Conservation (phyloP, 2,888 invertebrate species). For the Eupsilia transversa region DNA sequence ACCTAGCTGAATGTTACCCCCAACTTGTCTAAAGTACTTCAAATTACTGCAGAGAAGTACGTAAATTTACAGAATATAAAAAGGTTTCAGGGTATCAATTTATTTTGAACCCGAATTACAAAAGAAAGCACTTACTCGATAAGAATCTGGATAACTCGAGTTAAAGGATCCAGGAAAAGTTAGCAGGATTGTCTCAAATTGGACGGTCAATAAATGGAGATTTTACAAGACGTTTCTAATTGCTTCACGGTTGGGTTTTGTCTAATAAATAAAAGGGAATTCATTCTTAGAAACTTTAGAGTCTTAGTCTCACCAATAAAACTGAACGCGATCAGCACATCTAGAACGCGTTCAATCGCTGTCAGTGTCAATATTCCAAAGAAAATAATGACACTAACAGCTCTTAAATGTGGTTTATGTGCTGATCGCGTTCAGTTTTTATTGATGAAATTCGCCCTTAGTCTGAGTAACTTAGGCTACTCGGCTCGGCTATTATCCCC, state of each 20-base stretch:
- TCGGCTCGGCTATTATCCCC: background rate
- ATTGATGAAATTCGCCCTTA: no score
- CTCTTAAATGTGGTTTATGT: no score
- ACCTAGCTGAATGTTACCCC: background rate
- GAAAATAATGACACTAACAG: no score
- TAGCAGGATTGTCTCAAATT: slow-evolving; percentile 49
- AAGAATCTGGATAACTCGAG: slow-evolving; percentile 45
- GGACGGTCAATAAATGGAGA: slow-evolving; percentile 38
- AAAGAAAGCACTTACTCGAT: slow-evolving; percentile 59
- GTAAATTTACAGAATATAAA: slow-evolving; percentile 40
- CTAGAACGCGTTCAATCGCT: no score
- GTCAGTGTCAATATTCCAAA: no score
- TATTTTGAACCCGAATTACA: slow-evolving; percentile 48
- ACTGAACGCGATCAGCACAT: no score
- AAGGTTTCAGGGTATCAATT: slow-evolving; percentile 47
- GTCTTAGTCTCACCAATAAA: no score
- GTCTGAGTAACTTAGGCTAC: no score
- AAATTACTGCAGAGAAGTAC: slow-evolving; percentile 27
- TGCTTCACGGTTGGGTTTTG: slow-evolving; percentile 6
- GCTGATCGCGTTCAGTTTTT: no score
- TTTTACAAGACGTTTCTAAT: slow-evolving; percentile 30
- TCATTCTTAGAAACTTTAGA: no score
- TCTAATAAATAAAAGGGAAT: slow-evolving; percentile 15
- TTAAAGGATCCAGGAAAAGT: slow-evolving; percentile 43
- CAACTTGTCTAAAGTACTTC: slow-evolving; percentile 41